These are phyloP conservation scores for Manduca sexta DNA, from an alignment of 1,140 invertebrate species.

Conservation along the genomic window DNA sequence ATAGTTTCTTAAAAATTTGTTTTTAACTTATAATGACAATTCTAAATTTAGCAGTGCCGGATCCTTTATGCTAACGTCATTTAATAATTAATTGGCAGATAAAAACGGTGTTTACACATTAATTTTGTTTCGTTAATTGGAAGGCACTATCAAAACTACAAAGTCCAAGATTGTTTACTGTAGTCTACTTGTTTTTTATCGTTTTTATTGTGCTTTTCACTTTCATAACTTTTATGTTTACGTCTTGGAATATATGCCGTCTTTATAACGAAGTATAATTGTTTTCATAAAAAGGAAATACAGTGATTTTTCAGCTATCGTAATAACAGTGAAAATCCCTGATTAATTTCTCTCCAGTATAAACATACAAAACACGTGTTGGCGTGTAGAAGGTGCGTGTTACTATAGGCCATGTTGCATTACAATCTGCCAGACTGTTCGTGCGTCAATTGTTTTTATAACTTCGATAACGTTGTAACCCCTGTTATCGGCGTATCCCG, in stretches of 20 bases:
- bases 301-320: too few species aligned
- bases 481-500: conserved; percentile 64
- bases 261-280: too few species aligned
- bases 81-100: conserved; percentile 7
- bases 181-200: conserved; percentile 2
- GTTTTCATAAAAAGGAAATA: too few species aligned
- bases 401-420: conserved; percentile 1
- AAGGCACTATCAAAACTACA: conserved; percentile 24
- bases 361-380: conserved; percentile 9
- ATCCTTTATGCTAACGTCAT: conserved; percentile 1
- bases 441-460: conserved; percentile 63
- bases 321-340: too few species aligned
- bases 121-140: conserved; percentile 25
- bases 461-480: conserved; percentile 68
- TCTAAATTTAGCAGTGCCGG: conserved; percentile 8
- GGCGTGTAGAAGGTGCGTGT: conserved; percentile 6
- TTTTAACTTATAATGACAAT: background rate
- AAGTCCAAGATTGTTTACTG: conserved; percentile 32
- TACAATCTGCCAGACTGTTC: conserved; percentile 38
- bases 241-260: too few species aligned
- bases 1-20: conserved; percentile 4
- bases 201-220: background rate
- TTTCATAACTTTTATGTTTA: background rate
- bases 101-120: conserved; percentile 12
- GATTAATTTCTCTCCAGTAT: conserved; percentile 2